Evolutionary conservation across 2,113 vertebrate genomes (phyloP).

Genomic region (Eurystomus gularis): DNA sequence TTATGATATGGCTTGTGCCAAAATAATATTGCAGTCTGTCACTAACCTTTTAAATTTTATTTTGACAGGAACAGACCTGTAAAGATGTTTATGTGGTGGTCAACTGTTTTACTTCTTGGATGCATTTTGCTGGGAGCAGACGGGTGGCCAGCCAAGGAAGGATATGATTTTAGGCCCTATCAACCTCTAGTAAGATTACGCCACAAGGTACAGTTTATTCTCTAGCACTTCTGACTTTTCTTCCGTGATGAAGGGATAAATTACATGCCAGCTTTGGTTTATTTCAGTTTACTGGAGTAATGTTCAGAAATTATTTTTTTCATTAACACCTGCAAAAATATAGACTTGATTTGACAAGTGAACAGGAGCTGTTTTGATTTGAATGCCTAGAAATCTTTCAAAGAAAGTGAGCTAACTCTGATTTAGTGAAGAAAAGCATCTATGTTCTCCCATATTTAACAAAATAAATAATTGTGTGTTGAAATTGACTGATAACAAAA

Average conservation of each 20-base stretch:
- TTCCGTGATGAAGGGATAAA: not conserved
- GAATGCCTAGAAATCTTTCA: not conserved
- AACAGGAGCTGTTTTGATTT: not conserved
- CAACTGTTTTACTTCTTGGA: slow-evolving; percentile 70
- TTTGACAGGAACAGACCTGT: slow-evolving; percentile 64
- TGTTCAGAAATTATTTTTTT: not conserved
- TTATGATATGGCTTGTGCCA: not conserved
- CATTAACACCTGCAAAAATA: not conserved
- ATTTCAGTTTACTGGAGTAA: not conserved
- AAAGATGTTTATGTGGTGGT: slow-evolving; percentile 76
- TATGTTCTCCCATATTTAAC: too few relatives aligned
- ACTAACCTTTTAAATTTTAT: slow-evolving; percentile 49
- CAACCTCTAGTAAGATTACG: slow-evolving; percentile 71
- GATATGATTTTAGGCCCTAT: slow-evolving; percentile 61
- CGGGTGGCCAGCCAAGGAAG: slow-evolving; percentile 73
- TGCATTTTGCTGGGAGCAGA: slow-evolving; percentile 69
- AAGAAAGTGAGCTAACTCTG: not conserved
- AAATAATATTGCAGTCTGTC: not conserved
- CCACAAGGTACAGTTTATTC: slow-evolving; percentile 75
- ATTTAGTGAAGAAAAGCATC: too few relatives aligned
- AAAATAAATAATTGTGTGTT: too few relatives aligned
- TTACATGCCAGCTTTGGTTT: not conserved
- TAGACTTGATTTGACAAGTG: not conserved
- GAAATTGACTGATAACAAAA: not conserved
- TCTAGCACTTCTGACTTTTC: not conserved